Percentiles rank a stretch among this genome's conserved stretches.
These are phyloP conservation scores for Mastigias papua DNA, from an alignment of 30 jellyfish, hydroid and myxozoan genomes.

Conservation along the genomic window DNA sequence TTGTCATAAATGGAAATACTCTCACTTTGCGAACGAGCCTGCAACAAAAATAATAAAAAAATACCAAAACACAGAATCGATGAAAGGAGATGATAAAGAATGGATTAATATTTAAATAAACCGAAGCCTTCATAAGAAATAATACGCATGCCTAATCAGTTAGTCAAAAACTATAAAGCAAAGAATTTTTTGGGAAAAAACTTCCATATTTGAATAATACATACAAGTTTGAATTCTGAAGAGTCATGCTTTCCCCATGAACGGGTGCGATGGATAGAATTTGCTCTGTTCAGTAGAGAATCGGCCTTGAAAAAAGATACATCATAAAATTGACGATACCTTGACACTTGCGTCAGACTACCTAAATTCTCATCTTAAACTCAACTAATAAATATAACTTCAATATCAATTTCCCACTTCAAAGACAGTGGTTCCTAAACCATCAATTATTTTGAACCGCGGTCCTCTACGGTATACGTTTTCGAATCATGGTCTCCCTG, in stretches of 20 bases:
- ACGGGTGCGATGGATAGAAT: slow-evolving; percentile 60
- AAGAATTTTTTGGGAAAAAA: no score
- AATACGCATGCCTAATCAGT: not conserved
- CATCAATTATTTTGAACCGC: no score
- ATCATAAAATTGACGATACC: not conserved
- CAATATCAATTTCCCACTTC: no score
- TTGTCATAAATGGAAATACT: slow-evolving; percentile 67
- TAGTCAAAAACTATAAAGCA: not conserved
- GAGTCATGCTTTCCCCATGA: slow-evolving; percentile 91
- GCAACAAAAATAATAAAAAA: not conserved
- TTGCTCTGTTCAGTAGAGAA: slow-evolving; percentile 32
- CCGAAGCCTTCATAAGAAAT: not conserved
- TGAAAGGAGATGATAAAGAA: not conserved
- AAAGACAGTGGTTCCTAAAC: no score
- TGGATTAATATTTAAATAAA: not conserved
- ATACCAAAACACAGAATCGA: not conserved
- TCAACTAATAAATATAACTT: no score
- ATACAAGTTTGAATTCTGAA: slow-evolving; percentile 49
- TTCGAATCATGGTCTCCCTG: no score
- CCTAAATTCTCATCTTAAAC: no score
- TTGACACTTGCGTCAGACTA: no score
- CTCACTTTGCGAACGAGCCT: slow-evolving; percentile 68
- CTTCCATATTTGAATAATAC: not conserved
- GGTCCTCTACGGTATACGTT: no score
- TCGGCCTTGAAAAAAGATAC: not conserved